Evolutionary conservation across 2,113 vertebrate species (phyloP).

Genomic region (Gadus macrocephalus): DNA sequence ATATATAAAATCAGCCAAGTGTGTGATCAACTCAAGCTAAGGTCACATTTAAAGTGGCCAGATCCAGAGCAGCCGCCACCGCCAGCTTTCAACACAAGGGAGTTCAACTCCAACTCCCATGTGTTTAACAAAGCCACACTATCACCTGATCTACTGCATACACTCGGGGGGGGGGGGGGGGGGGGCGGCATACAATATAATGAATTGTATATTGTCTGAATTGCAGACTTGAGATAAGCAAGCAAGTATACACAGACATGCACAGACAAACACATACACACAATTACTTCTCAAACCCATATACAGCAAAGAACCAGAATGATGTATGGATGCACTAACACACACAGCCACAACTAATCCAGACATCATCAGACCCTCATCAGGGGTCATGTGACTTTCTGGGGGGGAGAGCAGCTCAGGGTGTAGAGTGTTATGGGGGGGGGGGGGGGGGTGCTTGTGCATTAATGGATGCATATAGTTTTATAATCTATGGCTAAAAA

Average conservation of each 20-base stretch:
- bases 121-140: background rate
- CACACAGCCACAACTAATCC: background rate
- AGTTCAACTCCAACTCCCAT: too few relatives aligned
- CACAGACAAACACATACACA: background rate
- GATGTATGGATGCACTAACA: too few relatives aligned
- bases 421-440: conserved; percentile 12
- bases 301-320: too few relatives aligned
- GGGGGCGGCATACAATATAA: too few relatives aligned
- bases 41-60: too few relatives aligned
- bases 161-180: background rate
- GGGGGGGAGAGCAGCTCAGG: conserved; percentile 10
- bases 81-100: too few relatives aligned
- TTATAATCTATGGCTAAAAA: conserved; percentile 49
- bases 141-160: background rate
- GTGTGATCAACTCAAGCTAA: too few relatives aligned
- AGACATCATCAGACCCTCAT: conserved; percentile 2
- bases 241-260: background rate
- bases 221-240: background rate
- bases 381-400: conserved; percentile 19
- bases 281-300: too few relatives aligned
- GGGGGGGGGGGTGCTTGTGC: conserved; percentile 24
- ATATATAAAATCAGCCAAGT: too few relatives aligned
- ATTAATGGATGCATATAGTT: conserved; percentile 36
- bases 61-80: too few relatives aligned
- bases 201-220: too few relatives aligned